Percentiles rank a stretch among this genome's conserved stretches.
Conservation (phyloP, 1,140 invertebrate species). For the Drosophila sproati region DNA sequence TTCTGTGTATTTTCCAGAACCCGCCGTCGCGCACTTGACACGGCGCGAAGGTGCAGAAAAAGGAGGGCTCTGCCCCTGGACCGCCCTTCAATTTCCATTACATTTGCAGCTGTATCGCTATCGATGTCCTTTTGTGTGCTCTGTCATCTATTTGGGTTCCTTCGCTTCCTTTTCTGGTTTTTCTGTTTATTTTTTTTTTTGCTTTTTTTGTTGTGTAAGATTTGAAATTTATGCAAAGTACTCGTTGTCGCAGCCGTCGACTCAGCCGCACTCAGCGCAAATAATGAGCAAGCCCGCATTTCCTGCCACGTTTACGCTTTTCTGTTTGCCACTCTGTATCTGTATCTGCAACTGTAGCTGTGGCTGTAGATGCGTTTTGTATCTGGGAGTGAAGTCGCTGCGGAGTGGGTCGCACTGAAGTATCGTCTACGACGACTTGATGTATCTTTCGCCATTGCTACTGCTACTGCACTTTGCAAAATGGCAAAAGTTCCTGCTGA, state of each 20-base stretch:
- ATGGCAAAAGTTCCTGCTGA: slow-evolving; percentile 60
- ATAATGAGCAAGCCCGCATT: slow-evolving; percentile 83
- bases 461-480: slow-evolving; percentile 67
- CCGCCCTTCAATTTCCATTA: slow-evolving; percentile 81
- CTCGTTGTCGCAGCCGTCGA: slow-evolving; percentile 62
- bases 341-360: slow-evolving; percentile 29
- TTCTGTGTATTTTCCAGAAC: slow-evolving; percentile 47
- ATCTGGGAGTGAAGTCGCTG: slow-evolving; percentile 19
- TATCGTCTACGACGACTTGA: slow-evolving; percentile 62
- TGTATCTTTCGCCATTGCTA: slow-evolving; percentile 65
- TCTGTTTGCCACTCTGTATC: slow-evolving; percentile 33
- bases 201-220: slow-evolving; percentile 54
- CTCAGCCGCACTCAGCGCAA: slow-evolving; percentile 76
- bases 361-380: slow-evolving; percentile 34
- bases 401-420: slow-evolving; percentile 32
- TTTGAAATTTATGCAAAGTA: slow-evolving; percentile 82
- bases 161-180: slow-evolving; percentile 55
- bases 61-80: slow-evolving; percentile 12
- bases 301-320: slow-evolving; percentile 75
- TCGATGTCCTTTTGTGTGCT: slow-evolving; percentile 80
- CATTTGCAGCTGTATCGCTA: slow-evolving; percentile 73
- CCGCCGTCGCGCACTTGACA: slow-evolving; percentile 66
- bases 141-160: slow-evolving; percentile 67
- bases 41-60: slow-evolving; percentile 56
- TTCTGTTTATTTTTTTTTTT: slow-evolving; percentile 17